Base-by-base conservation (phyloP, 2,797 vertebrate genomes). In the Onychomys arenicola region DNA sequence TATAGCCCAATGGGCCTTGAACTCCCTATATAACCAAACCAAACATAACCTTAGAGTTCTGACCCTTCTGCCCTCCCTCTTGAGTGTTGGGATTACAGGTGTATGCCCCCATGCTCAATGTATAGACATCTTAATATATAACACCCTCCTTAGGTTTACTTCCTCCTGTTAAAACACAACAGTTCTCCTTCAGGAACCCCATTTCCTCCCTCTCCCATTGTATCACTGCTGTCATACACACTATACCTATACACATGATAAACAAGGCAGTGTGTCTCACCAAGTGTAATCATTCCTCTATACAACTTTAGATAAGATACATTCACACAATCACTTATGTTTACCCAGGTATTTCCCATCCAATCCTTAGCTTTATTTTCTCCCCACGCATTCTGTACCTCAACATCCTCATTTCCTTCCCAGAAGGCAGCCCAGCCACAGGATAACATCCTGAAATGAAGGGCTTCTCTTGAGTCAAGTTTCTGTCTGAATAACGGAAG, bases 311-410 rank as follows among this genome's bases (percentile, higher is more conserved):
- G 93, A 73, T 67, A 95, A 80, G 81, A 17, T 34, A n/a, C 23
- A 86, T 86, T 43, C 7, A 52, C 40, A 34, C 14, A 63, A 25
- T 71, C 12, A 93, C 91, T 67, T 59, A 34, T 82, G n/a, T 91
- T 91, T 97, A 49, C 37, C 40, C n/a, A 90, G 40, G 6, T 55
- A 78, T 34, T 91, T 96, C 40, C 37, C 52, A 71, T 23, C n/a
- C 25, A 71, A 76, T 27, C 8, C 21, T 89, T n/a, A 75, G 8
- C 59, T 95, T 95, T 92, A 85, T 91, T 94, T 95, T 85, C 40
- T 92, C 46, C 19, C 4, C 23, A 13, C 13, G 3, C 40, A 21
- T 73, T 73, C 55, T 89, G 37, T 61, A 49, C 25, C 25, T 89
- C 57, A 65, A 21, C 21, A 17, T 86, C 88, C 82, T 86, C 43